A percentile compares a stretch with the other conserved stretches of the same genome.
Evolutionary conservation across 2,113 vertebrate genomes (phyloP).

Genomic region (Hymenochirus boettgeri): DNA sequence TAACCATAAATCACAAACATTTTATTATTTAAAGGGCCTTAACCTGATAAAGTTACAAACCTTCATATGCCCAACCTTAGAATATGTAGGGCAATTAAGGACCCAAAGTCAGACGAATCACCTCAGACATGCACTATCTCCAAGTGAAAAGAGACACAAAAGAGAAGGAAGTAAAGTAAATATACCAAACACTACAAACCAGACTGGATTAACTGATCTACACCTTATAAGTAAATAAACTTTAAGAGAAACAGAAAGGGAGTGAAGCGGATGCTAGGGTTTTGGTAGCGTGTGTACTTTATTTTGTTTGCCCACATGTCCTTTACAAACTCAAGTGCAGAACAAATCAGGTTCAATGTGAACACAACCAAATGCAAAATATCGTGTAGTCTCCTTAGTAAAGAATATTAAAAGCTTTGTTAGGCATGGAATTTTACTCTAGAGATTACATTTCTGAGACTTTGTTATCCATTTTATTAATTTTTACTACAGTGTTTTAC

Average conservation of each 20-base stretch:
- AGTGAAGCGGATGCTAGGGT: constrained; percentile 16
- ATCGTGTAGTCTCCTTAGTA: not conserved
- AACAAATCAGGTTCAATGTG: constrained; percentile 30
- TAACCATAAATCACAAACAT: no score
- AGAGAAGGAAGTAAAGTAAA: constrained; percentile 24
- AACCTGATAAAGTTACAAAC: not conserved
- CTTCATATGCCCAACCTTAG: not conserved
- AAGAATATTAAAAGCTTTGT: no score
- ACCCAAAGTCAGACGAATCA: constrained; percentile 29
- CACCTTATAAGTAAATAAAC: constrained; percentile 23
- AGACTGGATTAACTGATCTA: constrained; percentile 26
- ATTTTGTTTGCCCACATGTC: constrained; percentile 32
- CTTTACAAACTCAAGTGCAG: constrained; percentile 32
- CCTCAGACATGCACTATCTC: constrained; percentile 26
- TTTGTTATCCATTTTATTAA: no score
- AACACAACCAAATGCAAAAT: constrained; percentile 9
- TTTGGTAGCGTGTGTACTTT: constrained; percentile 15
- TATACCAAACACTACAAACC: constrained; percentile 28
- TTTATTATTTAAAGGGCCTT: no score
- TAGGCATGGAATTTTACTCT: no score
- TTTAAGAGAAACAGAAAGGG: constrained; percentile 20
- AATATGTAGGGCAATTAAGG: constrained; percentile 29
- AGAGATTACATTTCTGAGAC: no score
- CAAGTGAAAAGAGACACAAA: constrained; percentile 23
- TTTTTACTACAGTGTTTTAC: no score